Evolutionary conservation across 2,888 invertebrate genomes (phyloP), one percentile per base, ranked within the genome.

Genomic region (Prenolepis imparis): DNA sequence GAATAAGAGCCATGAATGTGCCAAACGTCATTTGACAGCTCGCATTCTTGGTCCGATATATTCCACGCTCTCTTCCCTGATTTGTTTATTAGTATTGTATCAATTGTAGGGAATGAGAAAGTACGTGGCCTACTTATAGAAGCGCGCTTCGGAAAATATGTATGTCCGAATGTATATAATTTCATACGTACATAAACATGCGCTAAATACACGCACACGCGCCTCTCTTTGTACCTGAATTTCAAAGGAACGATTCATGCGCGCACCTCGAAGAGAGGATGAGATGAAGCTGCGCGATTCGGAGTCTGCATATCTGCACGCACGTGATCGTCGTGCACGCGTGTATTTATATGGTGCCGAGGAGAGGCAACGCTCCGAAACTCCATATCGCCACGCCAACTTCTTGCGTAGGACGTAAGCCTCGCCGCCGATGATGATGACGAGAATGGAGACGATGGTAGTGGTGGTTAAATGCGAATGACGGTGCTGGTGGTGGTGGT

Each of bases 341-440:
- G 72, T 66, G 72, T 21, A 64, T 73, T 85, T 73, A 78, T 82
- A 86, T 68, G 70, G 72, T 41, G 57, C 52, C 64, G 41, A 21
- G 84, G 28, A 84, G 68, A 84, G 81, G 84, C 84, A 85, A 74
- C 52, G 83, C 78, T 77, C 66, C 86, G 67, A 88, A 86, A 87
- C 67, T 84, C 41, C 82, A 78, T 63, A 86, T 88, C 48, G 81
- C 67, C 86, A 39, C 73, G 82, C 55, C 83, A 32, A 85, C 83
- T 82, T 84, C 80, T 87, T 72, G 90, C 89, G 90, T 91, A 91
- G 91, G 91, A 87, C 73, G 90, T 87, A 84, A 86, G 87, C 77
- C 86, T 89, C 87, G 86, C 86, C 81, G 75, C 44, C 63, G 73
- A 86, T 84, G 84, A 78, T 73, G 72, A 85, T 84, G 87, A 85